phyloP scores from a whole-genome alignment of 2,888 invertebrate species.

The Scaptomyza parva region DNA sequence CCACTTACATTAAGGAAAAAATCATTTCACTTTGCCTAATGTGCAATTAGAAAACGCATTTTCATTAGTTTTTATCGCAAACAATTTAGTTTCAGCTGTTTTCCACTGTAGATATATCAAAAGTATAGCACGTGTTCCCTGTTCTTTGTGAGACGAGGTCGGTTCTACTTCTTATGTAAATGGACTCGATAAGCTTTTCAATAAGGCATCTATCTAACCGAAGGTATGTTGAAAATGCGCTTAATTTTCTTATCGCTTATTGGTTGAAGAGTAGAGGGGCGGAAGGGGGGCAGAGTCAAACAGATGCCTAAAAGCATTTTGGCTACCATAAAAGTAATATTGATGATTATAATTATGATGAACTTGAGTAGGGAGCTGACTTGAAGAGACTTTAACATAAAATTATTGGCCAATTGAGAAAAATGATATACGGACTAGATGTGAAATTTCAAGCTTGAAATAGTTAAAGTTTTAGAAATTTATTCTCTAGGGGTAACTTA shows the following conservation, averaged over 20 bases:
- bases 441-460: neutral
- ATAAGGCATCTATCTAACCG: slow-evolving; percentile 32
- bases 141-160: too few relatives aligned
- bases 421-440: neutral
- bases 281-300: slow-evolving; percentile 25
- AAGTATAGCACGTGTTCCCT: slow-evolving; percentile 39
- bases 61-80: slow-evolving; percentile 82
- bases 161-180: slow-evolving; percentile 44
- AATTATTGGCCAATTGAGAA: slow-evolving; percentile 30
- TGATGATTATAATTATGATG: slow-evolving; percentile 45
- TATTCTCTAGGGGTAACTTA: too few relatives aligned
- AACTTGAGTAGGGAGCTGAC: slow-evolving; percentile 1
- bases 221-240: slow-evolving; percentile 62
- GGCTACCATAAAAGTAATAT: slow-evolving; percentile 45
- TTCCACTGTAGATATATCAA: slow-evolving; percentile 1
- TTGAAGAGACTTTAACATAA: slow-evolving; percentile 22
- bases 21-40: slow-evolving; percentile 82
- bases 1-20: slow-evolving; percentile 69
- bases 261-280: slow-evolving; percentile 1
- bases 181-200: slow-evolving; percentile 66
- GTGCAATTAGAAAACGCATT: slow-evolving; percentile 82
- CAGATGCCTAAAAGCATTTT: slow-evolving; percentile 81
- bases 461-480: too few relatives aligned
- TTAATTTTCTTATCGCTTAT: slow-evolving; percentile 61
- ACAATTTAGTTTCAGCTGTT: slow-evolving; percentile 66